A percentile compares a stretch with the other conserved stretches of the same genome.
Evolutionary conservation across 1,140 invertebrate species (phyloP).

Genomic region (Pseudomyrmex cubaensis): DNA sequence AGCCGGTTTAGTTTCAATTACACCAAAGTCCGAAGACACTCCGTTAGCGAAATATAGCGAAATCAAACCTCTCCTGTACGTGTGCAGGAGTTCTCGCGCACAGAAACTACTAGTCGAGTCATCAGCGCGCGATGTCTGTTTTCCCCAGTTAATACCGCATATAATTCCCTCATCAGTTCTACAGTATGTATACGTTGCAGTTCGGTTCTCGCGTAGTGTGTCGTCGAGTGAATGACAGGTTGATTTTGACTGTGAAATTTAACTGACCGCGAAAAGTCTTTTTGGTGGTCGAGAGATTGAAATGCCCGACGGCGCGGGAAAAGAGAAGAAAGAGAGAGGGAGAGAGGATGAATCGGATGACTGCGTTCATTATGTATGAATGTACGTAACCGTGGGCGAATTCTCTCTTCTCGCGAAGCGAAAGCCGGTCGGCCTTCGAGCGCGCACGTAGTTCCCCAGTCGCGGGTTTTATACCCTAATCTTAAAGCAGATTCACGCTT

Average conservation of each 20-base stretch:
- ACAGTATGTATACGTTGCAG: no score
- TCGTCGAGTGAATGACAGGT: conserved; percentile 3
- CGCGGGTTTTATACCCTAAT: conserved; percentile 15
- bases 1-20: conserved; percentile 12
- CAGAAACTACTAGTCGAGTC: no score
- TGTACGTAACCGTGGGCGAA: conserved; percentile 1
- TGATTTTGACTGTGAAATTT: neutral
- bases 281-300: conserved; percentile 4
- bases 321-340: no score
- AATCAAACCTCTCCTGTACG: neutral
- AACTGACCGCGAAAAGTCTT: conserved; percentile 25
- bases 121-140: no score
- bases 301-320: conserved; percentile 11
- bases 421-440: neutral
- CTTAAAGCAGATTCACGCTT: neutral
- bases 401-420: conserved; percentile 22
- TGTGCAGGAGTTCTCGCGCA: no score
- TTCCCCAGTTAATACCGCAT: neutral
- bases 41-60: neutral
- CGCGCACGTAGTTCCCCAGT: neutral
- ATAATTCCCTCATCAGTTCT: conserved; percentile 11
- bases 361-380: conserved; percentile 42
- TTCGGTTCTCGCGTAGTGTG: neutral
- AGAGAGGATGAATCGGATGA: conserved; percentile 15
- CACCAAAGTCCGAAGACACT: neutral